Conservation (phyloP, 2,888 invertebrate genomes). For the Dascillus cervinus region DNA sequence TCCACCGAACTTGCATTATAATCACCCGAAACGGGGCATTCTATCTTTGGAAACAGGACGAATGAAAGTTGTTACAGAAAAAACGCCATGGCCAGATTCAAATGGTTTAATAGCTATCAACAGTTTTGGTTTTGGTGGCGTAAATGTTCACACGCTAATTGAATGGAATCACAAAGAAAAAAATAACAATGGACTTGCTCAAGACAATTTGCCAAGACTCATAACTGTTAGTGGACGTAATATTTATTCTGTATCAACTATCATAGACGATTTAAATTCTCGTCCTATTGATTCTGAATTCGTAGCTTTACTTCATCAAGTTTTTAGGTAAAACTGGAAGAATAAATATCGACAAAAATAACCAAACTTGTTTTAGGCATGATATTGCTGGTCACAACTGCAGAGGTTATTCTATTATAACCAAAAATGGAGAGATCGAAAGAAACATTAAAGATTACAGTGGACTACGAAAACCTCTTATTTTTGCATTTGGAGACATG, state of each 20-base stretch:
- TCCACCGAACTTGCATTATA: constrained; percentile 79
- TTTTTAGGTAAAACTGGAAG: constrained; percentile 23
- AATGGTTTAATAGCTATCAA: constrained; percentile 46
- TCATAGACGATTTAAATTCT: constrained; percentile 57
- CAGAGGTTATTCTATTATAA: constrained; percentile 8
- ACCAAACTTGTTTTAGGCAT: constrained; percentile 6
- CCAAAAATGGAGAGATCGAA: constrained; percentile 8
- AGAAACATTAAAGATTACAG: constrained; percentile 3
- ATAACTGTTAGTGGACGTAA: constrained; percentile 73
- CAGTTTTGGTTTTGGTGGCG: constrained; percentile 92
- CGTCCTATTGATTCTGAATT: constrained; percentile 55
- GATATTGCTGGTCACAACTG: constrained; percentile 3
- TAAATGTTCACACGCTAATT: constrained; percentile 67
- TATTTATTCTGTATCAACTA: constrained; percentile 59
- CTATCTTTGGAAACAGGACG: constrained; percentile 54
- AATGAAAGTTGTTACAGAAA: constrained; percentile 65
- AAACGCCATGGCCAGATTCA: constrained; percentile 48
- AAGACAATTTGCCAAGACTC: constrained; percentile 63
- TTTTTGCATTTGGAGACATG: constrained; percentile 7
- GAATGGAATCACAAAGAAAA: constrained; percentile 54
- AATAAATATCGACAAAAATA: neutral
- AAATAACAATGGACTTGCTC: constrained; percentile 50
- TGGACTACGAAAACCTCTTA: constrained; percentile 1
- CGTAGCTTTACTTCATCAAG: constrained; percentile 27
- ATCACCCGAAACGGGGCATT: constrained; percentile 43